Conservation (phyloP, 2,797 vertebrate genomes). For the Peromyscus attwateri region DNA sequence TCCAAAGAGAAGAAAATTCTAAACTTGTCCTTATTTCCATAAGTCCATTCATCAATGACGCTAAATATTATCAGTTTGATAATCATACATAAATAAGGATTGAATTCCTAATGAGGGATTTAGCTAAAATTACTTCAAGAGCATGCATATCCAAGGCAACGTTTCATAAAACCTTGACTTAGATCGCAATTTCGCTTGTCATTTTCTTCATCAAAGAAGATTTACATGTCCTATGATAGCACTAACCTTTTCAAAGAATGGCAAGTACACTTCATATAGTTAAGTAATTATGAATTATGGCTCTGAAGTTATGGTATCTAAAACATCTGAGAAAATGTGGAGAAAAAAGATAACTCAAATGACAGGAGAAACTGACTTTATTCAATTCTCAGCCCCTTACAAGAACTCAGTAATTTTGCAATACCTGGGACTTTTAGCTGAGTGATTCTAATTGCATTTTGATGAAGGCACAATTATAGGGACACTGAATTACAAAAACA, state of each 20-base stretch:
- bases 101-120: slow-evolving; percentile 86
- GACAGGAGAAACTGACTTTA: slow-evolving; percentile 8
- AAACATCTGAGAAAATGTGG: slow-evolving; percentile 69
- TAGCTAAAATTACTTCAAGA: slow-evolving; percentile 87
- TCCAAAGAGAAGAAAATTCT: slow-evolving; percentile 81
- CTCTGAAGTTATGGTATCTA: slow-evolving; percentile 76
- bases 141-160: slow-evolving; percentile 84
- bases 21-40: slow-evolving; percentile 85
- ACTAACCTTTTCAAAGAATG: slow-evolving; percentile 85
- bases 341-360: slow-evolving; percentile 67
- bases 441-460: slow-evolving; percentile 35
- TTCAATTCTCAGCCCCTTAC: slow-evolving; percentile 43
- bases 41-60: slow-evolving; percentile 76
- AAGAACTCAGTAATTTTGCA: neutral
- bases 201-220: slow-evolving; percentile 88
- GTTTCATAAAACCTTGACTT: slow-evolving; percentile 87
- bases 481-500: neutral
- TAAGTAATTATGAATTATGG: slow-evolving; percentile 84
- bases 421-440: neutral
- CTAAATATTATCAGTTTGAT: slow-evolving; percentile 83
- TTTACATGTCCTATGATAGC: slow-evolving; percentile 82
- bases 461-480: neutral
- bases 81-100: slow-evolving; percentile 80
- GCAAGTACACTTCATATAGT: slow-evolving; percentile 84
- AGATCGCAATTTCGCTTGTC: slow-evolving; percentile 83